A percentile compares a stretch with the other conserved stretches of the same genome.
Evolutionary conservation across 2,113 vertebrate genomes (phyloP).

Genomic region (Tragulus kanchil): DNA sequence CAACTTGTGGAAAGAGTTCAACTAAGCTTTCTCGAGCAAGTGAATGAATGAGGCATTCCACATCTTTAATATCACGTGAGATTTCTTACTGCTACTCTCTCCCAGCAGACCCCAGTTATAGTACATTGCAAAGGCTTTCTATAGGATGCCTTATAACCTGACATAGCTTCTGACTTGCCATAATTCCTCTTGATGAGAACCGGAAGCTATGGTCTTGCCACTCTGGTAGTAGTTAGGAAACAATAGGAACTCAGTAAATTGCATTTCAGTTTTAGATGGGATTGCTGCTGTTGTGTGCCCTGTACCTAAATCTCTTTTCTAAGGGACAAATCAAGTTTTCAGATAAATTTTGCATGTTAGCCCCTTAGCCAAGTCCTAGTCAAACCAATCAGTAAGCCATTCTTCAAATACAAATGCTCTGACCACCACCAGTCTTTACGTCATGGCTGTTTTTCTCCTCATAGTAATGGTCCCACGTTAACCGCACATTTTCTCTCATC

Average conservation of each 20-base stretch:
- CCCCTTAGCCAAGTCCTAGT: neutral
- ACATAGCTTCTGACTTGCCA: neutral
- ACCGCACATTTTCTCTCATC: neutral
- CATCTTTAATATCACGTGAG: neutral
- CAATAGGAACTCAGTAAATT: neutral
- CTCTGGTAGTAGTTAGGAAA: neutral
- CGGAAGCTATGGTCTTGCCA: neutral
- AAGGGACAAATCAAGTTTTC: slow-evolving; percentile 20
- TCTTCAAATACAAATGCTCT: neutral
- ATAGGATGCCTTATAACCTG: neutral
- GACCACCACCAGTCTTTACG: neutral
- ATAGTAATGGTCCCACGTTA: neutral
- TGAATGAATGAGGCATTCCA: neutral
- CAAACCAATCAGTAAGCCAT: neutral
- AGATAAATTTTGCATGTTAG: neutral
- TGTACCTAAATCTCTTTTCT: slow-evolving; percentile 14
- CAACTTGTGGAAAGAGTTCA: neutral
- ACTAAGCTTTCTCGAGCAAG: neutral
- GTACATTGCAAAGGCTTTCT: neutral
- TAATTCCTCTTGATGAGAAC: neutral
- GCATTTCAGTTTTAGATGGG: neutral
- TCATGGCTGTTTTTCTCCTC: neutral
- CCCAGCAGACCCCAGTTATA: neutral
- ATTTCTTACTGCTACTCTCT: neutral
- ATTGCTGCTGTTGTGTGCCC: neutral